Base-by-base conservation (phyloP, 2,888 invertebrate genomes). In the Thelaira solivaga region DNA sequence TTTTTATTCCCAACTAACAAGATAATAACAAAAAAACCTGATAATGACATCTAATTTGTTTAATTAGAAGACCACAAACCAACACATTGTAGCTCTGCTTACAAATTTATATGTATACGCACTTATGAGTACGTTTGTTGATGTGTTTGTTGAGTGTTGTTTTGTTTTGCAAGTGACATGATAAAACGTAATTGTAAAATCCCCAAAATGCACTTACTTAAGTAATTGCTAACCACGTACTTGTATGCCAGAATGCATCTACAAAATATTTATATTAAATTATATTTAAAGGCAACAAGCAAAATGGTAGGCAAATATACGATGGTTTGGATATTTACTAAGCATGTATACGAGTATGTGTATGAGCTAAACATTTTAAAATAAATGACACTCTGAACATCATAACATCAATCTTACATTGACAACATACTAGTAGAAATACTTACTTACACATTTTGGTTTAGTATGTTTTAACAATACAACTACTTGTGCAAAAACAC, bases 11-110 rank as follows among this genome's bases (percentile, higher is more conserved):
- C 4, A 22, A 62, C 43, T 26, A 43, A 31, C 34, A 41, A 62
- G 31, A 43, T 10, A 39, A 24, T 16, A 53, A 26, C 26, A 55
- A 53, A 67, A n/a, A 64, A 68, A 49, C 47, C 77, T 78, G 78
- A 78, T 78, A 78, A 74, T 74, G 78, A 78, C 78, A 78, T 65
- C 74, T 78, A 69, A 78, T 78, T 78, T 78, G 78, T 74, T 69
- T 69, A 78, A 78, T 78, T 69, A 74, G 74, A 74, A 78, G 49
- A 73, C 78, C 78, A 74, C 73, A n/a, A n/a, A n/a, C n/a, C n/a
- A 77, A 68, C n/a, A 67, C 45, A 61, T 45, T 49, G 62, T 36
- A 61, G 36, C 6, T 62, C 31, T n/a, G n/a, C n/a, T n/a, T n/a
- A n/a, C n/a, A n/a, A n/a, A n/a, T n/a, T n/a, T n/a, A n/a, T n/a